These are phyloP conservation scores for Trachelus iudaicus DNA, from an alignment of 2,888 invertebrate species.

Conservation along the genomic window DNA sequence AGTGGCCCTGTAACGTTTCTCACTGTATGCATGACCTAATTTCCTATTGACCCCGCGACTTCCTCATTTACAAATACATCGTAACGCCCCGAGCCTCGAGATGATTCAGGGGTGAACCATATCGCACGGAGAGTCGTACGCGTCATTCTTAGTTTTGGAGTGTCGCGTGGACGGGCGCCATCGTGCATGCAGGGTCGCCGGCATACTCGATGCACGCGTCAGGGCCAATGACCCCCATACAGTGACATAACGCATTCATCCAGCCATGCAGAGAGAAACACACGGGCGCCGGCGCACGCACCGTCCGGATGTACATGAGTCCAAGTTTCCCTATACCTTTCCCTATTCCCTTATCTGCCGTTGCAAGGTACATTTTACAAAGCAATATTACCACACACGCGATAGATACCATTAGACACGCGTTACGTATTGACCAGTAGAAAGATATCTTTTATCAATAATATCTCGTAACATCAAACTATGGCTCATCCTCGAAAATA, in stretches of 20 bases:
- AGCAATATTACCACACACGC: background rate
- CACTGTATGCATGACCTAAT: background rate
- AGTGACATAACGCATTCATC: constrained; percentile 23
- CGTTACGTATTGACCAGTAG: background rate
- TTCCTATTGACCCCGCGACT: background rate
- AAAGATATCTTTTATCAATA: background rate
- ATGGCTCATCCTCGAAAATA: no score
- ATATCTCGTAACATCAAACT: background rate
- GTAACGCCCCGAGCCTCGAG: background rate
- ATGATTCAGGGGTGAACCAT: background rate
- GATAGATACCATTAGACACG: background rate
- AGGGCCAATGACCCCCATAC: constrained; percentile 57
- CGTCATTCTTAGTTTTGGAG: background rate
- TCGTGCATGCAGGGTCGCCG: constrained; percentile 46
- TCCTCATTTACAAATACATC: background rate
- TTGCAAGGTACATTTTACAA: background rate
- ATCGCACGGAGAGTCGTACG: background rate
- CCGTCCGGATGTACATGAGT: background rate
- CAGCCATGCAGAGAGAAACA: background rate
- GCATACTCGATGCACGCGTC: constrained; percentile 58
- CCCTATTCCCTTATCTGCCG: background rate
- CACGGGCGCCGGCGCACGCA: background rate
- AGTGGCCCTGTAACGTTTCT: background rate
- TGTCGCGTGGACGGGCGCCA: constrained; percentile 12
- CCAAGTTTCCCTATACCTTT: background rate